Evolutionary conservation across 1,140 invertebrate genomes (phyloP).

Genomic region (fruit fly (Drosophila melanogaster)): DNA sequence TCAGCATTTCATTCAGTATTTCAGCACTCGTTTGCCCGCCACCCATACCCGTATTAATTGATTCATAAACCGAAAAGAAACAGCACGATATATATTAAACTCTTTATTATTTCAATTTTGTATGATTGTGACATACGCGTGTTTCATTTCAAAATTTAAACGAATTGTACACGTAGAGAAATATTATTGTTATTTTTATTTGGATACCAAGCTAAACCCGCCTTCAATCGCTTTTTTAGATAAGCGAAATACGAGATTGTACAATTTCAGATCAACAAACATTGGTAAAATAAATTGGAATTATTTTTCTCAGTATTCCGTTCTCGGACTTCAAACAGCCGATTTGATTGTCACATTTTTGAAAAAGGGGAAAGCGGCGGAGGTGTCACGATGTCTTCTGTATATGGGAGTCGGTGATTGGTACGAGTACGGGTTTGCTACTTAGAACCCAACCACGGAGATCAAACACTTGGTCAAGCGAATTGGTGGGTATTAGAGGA

Average conservation of each 20-base stretch:
- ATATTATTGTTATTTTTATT: background rate
- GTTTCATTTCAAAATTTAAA: slow-evolving; percentile 48
- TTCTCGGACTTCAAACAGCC: slow-evolving; percentile 6
- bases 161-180: slow-evolving; percentile 16
- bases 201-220: too few species aligned
- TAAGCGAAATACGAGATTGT: too few species aligned
- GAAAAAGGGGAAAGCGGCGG: slow-evolving; percentile 2
- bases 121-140: slow-evolving; percentile 47
- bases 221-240: background rate
- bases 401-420: slow-evolving; percentile 62
- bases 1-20: slow-evolving; percentile 61
- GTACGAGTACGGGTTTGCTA: slow-evolving; percentile 50
- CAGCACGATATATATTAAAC: slow-evolving; percentile 18
- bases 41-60: slow-evolving; percentile 65
- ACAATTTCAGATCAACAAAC: too few species aligned
- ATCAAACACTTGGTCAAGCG: slow-evolving; percentile 21
- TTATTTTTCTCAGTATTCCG: background rate
- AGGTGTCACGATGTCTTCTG: slow-evolving; percentile 32
- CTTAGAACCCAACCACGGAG: slow-evolving; percentile 37
- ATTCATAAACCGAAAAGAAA: slow-evolving; percentile 63
- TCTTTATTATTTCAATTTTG: slow-evolving; percentile 22
- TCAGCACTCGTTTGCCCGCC: background rate
- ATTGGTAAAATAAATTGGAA: too few species aligned
- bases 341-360: slow-evolving; percentile 41
- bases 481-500: slow-evolving; percentile 45